Base-by-base conservation (phyloP, 2,113 vertebrate genomes). In the Protomyctophum bolini region DNA sequence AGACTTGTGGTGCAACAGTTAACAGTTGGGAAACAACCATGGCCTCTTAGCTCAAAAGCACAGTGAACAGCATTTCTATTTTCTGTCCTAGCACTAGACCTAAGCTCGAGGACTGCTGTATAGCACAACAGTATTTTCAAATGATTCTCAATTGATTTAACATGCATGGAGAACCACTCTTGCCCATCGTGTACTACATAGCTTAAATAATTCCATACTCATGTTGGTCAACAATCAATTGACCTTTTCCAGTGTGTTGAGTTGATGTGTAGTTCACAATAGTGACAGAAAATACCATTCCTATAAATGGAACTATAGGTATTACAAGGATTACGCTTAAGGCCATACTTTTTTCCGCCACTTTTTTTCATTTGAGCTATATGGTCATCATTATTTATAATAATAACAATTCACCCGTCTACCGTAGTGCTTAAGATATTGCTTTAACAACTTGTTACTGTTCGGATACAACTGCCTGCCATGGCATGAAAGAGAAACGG, bases 401-500 rank as follows among this genome's bases (percentile, higher is more conserved):
- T 21, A 21, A 21, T 21, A 21, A 21, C 21, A 21, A 21, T 21
- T 21, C 21, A 1, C 21, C 21, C 21, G 2, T 21, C 21, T 21
- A 21, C 21, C 21, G 21, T 21, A 21, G 1, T 21, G 21, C 21
- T 21, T 21, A 63, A 2, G 59, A 45, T 11, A 12, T n/a, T 61
- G 59, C 59, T 61, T 61, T 41, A 14, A 7, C 41, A 62, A 41
- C 59, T 47, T 8, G 12, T 47, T 46, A 47, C 59, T n/a, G 46
- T 49, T 1, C 67, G 6, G 41, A 2, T 41, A 41, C 5, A 60
- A 11, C 58, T 6, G 58, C 4, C 10, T 7, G 46, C 6, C 52
- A 21, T 21, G 21, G 21, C 21, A 29, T 41, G 10, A 71, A 80
- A 72, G 12, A 70, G 63, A 66, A 66, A 70, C 29, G 51, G 45